Percentiles rank a stretch among this genome's conserved stretches.
These are phyloP conservation scores for Cylloceria caligata DNA, from an alignment of 2,888 invertebrate genomes.

Conservation along the genomic window DNA sequence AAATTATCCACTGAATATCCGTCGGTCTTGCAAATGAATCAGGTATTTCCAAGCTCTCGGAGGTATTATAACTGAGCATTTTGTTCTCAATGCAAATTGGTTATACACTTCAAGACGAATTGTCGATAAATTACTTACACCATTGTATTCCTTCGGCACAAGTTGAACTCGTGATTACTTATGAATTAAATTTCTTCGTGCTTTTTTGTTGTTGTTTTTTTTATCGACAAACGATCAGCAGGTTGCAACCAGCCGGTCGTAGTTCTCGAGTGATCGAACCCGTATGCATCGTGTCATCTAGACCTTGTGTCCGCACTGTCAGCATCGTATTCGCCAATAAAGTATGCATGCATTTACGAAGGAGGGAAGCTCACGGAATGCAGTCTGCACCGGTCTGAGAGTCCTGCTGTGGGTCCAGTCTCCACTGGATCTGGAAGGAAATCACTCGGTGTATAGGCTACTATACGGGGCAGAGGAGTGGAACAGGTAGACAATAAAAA, in stretches of 20 bases:
- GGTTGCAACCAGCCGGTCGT: too few species aligned
- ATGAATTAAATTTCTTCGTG: too few species aligned
- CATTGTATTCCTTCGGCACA: neutral
- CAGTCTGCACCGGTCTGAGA: slow-evolving; percentile 71
- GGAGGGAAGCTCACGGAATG: slow-evolving; percentile 69
- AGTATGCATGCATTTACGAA: slow-evolving; percentile 56
- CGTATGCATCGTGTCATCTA: slow-evolving; percentile 67
- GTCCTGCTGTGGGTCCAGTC: slow-evolving; percentile 71
- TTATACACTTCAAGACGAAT: neutral
- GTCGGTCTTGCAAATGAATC: too few species aligned
- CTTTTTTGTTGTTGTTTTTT: neutral
- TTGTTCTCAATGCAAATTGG: too few species aligned
- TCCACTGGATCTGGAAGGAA: slow-evolving; percentile 71
- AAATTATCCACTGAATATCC: too few species aligned
- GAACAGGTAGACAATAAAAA: slow-evolving; percentile 68
- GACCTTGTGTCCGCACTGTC: slow-evolving; percentile 17
- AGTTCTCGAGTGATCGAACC: slow-evolving; percentile 3
- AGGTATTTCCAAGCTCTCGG: too few species aligned
- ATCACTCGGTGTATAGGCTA: slow-evolving; percentile 61
- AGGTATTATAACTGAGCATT: too few species aligned
- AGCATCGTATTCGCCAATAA: slow-evolving; percentile 25
- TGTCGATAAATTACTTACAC: neutral
- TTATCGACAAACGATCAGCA: too few species aligned
- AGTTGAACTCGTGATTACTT: neutral
- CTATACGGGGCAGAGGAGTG: slow-evolving; percentile 28